A percentile compares a stretch with the other conserved stretches of the same genome.
phyloP scores from a whole-genome alignment of 2,113 vertebrate species.

The Etheostoma cragini region DNA sequence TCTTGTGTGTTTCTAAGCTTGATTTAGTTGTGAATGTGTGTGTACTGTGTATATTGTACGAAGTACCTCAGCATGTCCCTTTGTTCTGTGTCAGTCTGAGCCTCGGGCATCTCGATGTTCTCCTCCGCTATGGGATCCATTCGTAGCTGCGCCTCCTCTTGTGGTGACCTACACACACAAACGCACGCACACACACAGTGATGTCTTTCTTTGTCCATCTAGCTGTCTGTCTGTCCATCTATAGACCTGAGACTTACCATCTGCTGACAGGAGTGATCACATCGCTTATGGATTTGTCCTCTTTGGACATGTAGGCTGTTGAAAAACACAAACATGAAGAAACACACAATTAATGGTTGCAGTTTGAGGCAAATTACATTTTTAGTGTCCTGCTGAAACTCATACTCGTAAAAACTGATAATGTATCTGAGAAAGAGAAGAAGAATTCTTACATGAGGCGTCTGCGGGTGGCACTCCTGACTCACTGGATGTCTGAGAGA shows the following conservation, averaged over 20 bases:
- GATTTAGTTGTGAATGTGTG: neutral
- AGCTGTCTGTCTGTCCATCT: neutral
- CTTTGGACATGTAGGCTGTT: slow-evolving; percentile 65
- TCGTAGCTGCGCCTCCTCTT: slow-evolving; percentile 42
- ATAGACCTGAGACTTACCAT: slow-evolving; percentile 53
- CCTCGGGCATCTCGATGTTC: slow-evolving; percentile 67
- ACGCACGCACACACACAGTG: slow-evolving; percentile 14
- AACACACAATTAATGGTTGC: neutral
- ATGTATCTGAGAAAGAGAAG: neutral
- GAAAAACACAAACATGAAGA: slow-evolving; percentile 29
- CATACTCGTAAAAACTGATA: neutral
- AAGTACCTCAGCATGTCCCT: slow-evolving; percentile 62
- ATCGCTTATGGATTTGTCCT: slow-evolving; percentile 48
- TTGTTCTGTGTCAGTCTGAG: slow-evolving; percentile 33
- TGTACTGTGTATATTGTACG: neutral
- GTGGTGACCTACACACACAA: slow-evolving; percentile 56
- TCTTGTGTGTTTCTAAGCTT: neutral
- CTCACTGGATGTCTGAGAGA: slow-evolving; percentile 73
- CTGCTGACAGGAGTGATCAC: slow-evolving; percentile 54
- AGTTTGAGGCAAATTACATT: neutral
- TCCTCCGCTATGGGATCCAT: slow-evolving; percentile 79
- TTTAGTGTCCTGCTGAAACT: neutral
- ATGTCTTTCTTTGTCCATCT: slow-evolving; percentile 4
- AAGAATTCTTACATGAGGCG: slow-evolving; percentile 70
- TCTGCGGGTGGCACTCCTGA: slow-evolving; percentile 73